Base-by-base conservation (phyloP, 1,140 invertebrate genomes). In the Argopecten irradians region DNA sequence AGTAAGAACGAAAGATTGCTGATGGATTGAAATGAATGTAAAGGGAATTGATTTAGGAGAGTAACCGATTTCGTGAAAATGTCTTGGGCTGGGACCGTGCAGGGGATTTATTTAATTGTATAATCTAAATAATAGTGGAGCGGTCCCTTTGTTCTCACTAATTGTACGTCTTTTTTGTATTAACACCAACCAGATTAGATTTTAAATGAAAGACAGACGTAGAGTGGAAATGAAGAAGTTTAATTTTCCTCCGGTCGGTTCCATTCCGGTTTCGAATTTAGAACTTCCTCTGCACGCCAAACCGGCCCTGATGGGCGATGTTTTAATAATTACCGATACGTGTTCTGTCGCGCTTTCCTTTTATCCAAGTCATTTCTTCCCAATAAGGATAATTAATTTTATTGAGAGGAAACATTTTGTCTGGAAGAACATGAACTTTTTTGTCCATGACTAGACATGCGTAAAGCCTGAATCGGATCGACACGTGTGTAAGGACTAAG, bases 391-490 rank as follows among this genome's bases (percentile, higher is more conserved):
- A 71, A 71, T 71, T 71, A 28, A 71, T 71, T 71, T 71, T 71
- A 28, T 11, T 3, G 55, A 71, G 55, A 28, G 55, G 55, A 71
- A 71, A 28, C 55, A 71, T 28, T 71, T 71, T 28, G 55, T 71
- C 55, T 71, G 55, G 2, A 71, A 71, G 55, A 28, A 71, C 55
- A 71, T n/a, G 55, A 28, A 71, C 55, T 22, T 71, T 71, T 71
- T 71, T n/a, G 55, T 71, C 55, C 55, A 71, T 71, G 55, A 71
- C 55, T 71, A 28, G 55, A 71, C 55, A 71, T 71, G 55, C 55
- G 55, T 71, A 28, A 28, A 71, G 28, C 55, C 55, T 22, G 55
- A 71, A 71, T 28, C 13, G 55, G 55, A 71, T 28, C 55, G 55
- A 71, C 19, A 71, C n/a, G n/a, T n/a, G n/a, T n/a, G n/a, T 46